Base-by-base conservation (phyloP, 1,140 invertebrate genomes). In the Oedothorax gibbosus region DNA sequence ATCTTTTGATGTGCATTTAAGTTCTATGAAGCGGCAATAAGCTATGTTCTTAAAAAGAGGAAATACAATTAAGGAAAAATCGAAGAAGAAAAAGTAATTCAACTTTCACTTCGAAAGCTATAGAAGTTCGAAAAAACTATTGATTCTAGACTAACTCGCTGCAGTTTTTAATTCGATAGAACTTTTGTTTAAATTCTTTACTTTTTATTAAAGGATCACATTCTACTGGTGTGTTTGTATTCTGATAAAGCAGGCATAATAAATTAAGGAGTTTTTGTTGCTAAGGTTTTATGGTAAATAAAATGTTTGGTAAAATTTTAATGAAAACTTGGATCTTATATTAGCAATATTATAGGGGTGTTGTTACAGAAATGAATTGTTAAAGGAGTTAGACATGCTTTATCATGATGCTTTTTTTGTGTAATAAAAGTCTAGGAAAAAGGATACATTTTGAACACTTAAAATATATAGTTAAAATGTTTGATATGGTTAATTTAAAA, bases 1-100 rank as follows among this genome's bases (percentile, higher is more conserved):
- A 50, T 79, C 65, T 21, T 79, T 79, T 79, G 77, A 79, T 79
- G 77, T 79, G 77, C 66, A 79, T 79, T 79, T 79, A 79, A 79
- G 77, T 54, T 79, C 77, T 69, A 50, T 54, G 60, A 21, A 79
- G 77, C 64, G 21, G 65, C 65, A 79, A 79, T 68, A 79, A 79
- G 77, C 77, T 79, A 68, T 79, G 64, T 56, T 69, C 68, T 68
- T 66, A 56, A 68, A 79, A n/a, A 66, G 53, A 49, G 64, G 56
- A 79, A 79, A 56, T 68, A 68, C 57, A 79, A 68, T 79, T 68
- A 66, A 35, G 18, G 14, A 35, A 15, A 54, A 62, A 79, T 11
- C 21, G 11, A 21, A 15, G 51, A 54, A 15, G 60, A 68, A 69
- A 79, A 79, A 79, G 77, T 79, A 79, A 79, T 69, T 79, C 51